Percentiles rank a stretch among this genome's conserved stretches.
Conservation (phyloP, 2,888 invertebrate genomes). For the Lasiommata megera region DNA sequence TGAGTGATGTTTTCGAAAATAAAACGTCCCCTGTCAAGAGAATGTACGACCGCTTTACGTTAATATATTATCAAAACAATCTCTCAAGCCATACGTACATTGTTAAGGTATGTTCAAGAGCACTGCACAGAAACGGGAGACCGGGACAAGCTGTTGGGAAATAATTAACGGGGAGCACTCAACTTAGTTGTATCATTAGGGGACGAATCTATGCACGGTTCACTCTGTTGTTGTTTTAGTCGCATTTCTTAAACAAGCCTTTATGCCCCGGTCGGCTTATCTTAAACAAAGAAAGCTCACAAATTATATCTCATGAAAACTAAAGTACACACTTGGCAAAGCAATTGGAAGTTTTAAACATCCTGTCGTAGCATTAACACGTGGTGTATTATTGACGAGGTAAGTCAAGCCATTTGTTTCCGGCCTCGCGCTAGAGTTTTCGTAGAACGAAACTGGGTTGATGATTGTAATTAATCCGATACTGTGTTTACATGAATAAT, state of each 20-base stretch:
- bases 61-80: conserved; percentile 74
- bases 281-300: conserved; percentile 58
- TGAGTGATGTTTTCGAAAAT: conserved; percentile 79
- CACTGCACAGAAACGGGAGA: not conserved
- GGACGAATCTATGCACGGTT: not conserved
- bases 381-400: conserved; percentile 64
- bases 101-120: conserved; percentile 26
- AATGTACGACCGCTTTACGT: conserved; percentile 67
- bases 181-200: not conserved
- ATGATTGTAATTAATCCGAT: conserved; percentile 6
- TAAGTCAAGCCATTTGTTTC: conserved; percentile 59
- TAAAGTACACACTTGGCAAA: conserved; percentile 65
- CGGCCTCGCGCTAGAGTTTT: conserved; percentile 36
- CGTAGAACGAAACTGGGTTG: conserved; percentile 18
- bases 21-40: conserved; percentile 63
- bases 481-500: not conserved
- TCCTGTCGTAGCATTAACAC: conserved; percentile 72
- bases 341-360: conserved; percentile 69
- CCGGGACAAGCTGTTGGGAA: not conserved
- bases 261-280: conserved; percentile 49
- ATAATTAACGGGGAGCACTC: not conserved
- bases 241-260: not conserved
- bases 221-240: not conserved
- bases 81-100: conserved; percentile 47
- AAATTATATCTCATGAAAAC: conserved; percentile 73